Evolutionary conservation across 2,888 invertebrate species (phyloP).

Genomic region (Eupithecia dodoneata): DNA sequence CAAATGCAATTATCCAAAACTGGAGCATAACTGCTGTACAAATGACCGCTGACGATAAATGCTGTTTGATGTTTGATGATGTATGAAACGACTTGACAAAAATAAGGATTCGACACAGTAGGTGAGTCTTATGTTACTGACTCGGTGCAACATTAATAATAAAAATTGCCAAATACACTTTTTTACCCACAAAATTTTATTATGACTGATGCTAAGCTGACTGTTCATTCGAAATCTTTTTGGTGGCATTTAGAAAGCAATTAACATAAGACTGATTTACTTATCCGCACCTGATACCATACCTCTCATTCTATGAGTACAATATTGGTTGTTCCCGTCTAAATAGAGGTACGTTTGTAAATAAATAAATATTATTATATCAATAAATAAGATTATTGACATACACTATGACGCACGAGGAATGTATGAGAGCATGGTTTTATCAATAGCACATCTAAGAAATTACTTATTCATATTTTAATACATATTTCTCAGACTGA

Average conservation of each 20-base stretch:
- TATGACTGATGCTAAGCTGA: neutral
- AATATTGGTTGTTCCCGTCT: neutral
- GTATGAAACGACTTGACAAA: slow-evolving; percentile 42
- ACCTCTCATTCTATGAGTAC: neutral
- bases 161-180: slow-evolving; percentile 7
- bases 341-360: too few species aligned
- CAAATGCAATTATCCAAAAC: slow-evolving; percentile 70
- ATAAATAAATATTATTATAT: neutral
- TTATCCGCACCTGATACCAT: neutral
- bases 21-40: slow-evolving; percentile 68
- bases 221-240: neutral
- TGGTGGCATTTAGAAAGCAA: neutral
- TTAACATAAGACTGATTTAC: neutral
- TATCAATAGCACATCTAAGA: slow-evolving; percentile 14
- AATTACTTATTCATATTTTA: slow-evolving; percentile 13
- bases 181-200: neutral
- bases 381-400: slow-evolving; percentile 14
- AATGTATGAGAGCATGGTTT: slow-evolving; percentile 5
- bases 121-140: slow-evolving; percentile 3
- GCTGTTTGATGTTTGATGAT: slow-evolving; percentile 41
- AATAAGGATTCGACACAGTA: slow-evolving; percentile 29
- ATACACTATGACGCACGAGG: slow-evolving; percentile 21
- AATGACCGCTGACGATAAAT: slow-evolving; percentile 51
- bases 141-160: neutral
- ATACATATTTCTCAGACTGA: slow-evolving; percentile 19